These are phyloP conservation scores for Heliconius congener DNA, from an alignment of 1,140 invertebrate genomes.

Conservation along the genomic window DNA sequence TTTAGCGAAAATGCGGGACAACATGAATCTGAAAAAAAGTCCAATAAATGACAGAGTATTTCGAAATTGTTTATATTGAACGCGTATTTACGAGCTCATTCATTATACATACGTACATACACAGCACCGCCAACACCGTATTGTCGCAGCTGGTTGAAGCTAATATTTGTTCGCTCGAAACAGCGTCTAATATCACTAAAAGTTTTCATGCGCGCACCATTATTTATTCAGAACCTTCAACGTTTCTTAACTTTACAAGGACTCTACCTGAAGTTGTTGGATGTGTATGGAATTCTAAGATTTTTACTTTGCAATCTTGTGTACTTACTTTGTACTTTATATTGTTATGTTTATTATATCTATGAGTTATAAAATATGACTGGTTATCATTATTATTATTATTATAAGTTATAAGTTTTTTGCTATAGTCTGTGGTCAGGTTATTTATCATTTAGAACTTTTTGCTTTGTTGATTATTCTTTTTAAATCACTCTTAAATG, in stretches of 20 bases:
- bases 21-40: no score
- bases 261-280: slow-evolving; percentile 42
- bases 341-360: not conserved
- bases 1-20: no score
- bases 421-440: no score
- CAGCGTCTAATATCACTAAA: slow-evolving; percentile 62
- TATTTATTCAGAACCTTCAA: slow-evolving; percentile 62
- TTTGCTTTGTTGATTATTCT: no score
- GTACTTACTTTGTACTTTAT: not conserved
- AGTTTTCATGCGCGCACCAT: slow-evolving; percentile 52
- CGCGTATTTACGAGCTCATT: slow-evolving; percentile 35
- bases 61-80: slow-evolving; percentile 35
- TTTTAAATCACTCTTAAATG: no score
- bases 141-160: slow-evolving; percentile 48
- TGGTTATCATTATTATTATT: no score
- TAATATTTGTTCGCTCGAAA: slow-evolving; percentile 54
- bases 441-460: no score
- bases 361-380: not conserved
- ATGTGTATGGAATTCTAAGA: slow-evolving; percentile 24
- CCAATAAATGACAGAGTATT: not conserved
- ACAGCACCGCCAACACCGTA: slow-evolving; percentile 23
- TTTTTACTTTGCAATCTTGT: slow-evolving; percentile 23
- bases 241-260: slow-evolving; percentile 55
- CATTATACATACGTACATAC: slow-evolving; percentile 29
- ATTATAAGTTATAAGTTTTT: no score